Base-by-base conservation (phyloP, 2,888 invertebrate genomes). In the Pristionchus mayeri region DNA sequence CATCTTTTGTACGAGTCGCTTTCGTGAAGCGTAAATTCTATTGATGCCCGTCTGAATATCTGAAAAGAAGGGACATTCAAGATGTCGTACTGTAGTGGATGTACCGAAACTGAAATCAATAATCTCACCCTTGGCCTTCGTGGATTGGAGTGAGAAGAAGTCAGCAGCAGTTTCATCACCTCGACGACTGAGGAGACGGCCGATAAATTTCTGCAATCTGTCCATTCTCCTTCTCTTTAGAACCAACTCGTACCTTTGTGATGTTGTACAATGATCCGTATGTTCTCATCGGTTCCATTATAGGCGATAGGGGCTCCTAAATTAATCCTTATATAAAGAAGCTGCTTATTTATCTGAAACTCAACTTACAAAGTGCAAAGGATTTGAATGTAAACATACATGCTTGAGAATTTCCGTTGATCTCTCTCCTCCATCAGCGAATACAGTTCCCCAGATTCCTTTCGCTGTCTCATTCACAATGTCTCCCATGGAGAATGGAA, bases 401-500 rank as follows among this genome's bases (percentile, higher is more conserved):
- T 71, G n/a, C 24, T 71, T 34, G 0, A 71, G 71, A n/a, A n/a
- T n/a, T 21, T 71, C 13, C n/a, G 0, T 1, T 24, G 37, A n/a
- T n/a, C n/a, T 71, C n/a, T 11, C 71, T 71, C 71, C 71, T 71
- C 71, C 71, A 71, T 71, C 71, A 2, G 71, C 40, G 9, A 16
- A 40, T 9, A n/a, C 24, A 1, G 40, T 24, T 3, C 24, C 21
- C 13, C 40, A 71, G 6, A 71, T 24, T 13, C 71, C 71, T 40
- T 34, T 21, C 7, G 40, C 40, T 9, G 37, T 24, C 24, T 71
- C 40, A 3, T 7, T 11, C 21, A 44, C 40, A 2, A 71, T n/a
- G n/a, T 71, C 40, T 16, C 30, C 71, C 71, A 71, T 37, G 11
- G 40, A 40, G 71, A 71, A 71, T 9, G 71, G 71, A 11, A 71